These are phyloP conservation scores for Magallana nippona DNA, from an alignment of 2,888 invertebrate species.

Conservation along the genomic window DNA sequence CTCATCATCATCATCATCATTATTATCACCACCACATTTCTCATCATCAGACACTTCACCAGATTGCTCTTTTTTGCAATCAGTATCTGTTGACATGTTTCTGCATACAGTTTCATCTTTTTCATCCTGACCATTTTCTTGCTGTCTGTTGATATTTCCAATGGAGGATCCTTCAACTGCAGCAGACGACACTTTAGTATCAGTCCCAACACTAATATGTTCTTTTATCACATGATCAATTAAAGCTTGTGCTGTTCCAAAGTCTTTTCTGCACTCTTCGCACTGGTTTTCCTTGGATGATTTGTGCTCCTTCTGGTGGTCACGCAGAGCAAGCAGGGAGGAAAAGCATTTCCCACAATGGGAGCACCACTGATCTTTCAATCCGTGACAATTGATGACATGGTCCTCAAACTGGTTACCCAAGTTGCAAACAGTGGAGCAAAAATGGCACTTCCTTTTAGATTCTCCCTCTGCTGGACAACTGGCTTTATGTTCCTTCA, in stretches of 20 bases:
- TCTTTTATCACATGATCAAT: conserved; percentile 13
- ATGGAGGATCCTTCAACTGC: background rate
- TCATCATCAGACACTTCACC: background rate
- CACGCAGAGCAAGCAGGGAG: conserved; percentile 38
- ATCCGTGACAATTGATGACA: background rate
- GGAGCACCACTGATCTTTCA: conserved; percentile 37
- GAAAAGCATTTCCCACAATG: conserved; percentile 45
- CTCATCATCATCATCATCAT: background rate
- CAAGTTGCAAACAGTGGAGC: background rate
- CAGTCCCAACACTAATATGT: background rate
- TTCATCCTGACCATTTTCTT: background rate
- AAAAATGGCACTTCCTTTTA: conserved; percentile 16
- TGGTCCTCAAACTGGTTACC: conserved; percentile 8
- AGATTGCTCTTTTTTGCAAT: background rate
- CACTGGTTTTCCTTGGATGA: conserved; percentile 25
- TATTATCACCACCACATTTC: background rate
- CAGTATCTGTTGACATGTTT: background rate
- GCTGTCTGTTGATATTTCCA: background rate
- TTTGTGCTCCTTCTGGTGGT: conserved; percentile 47
- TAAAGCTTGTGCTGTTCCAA: background rate
- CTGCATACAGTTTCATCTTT: background rate
- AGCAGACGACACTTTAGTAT: background rate
- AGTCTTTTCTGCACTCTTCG: background rate
- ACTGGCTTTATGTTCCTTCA: background rate
- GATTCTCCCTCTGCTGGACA: background rate